Base-by-base conservation (phyloP, 2,888 invertebrate genomes). In the Panzeria rudis region DNA sequence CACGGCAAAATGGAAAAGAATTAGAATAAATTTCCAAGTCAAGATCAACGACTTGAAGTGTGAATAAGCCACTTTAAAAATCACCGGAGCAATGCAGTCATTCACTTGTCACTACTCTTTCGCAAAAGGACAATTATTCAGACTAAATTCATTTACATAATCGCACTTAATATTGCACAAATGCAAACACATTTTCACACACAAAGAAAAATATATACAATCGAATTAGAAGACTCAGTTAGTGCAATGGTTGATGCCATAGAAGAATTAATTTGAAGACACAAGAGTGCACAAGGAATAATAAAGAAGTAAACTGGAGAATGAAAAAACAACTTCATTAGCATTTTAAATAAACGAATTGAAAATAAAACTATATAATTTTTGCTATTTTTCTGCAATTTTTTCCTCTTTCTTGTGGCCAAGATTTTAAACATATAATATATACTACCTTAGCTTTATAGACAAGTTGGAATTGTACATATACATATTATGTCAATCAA, bases 331-430 rank as follows among this genome's bases (percentile, higher is more conserved):
- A 25, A 62, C 62, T 82, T 82, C 62, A 76, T 82, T 82, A 76
- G 82, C 82, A 82, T 82, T 71, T 83, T 64, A 56, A 83, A 77
- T 56, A 64, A 50, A 59, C 56, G 32, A 71, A 76, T 76, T 76
- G 47, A 32, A 29, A n/a, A 71, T n/a, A 76, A 56, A 77, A 72
- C 50, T 66, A 59, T 59, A 72, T 64, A 4, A 35, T 64, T 80
- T 79, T 5, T 20, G 9, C 20, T 17, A 13, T 32, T 64, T 64
- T 52, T 32, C 20, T 61, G 9, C 2, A 15, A 7, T n/a, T 47
- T 77, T 35, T 68, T 35, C 11, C 3, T 61, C 7, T 61, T 29
- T 47, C n/a, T 38, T 15, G 6, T 32, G 62, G 15, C 15, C 32
- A 56, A 15, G 5, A 78, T 23, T 59, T n/a, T n/a, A n/a, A n/a